Evolutionary conservation across 2,888 invertebrate species (phyloP).

Genomic region (Cabera pusaria): DNA sequence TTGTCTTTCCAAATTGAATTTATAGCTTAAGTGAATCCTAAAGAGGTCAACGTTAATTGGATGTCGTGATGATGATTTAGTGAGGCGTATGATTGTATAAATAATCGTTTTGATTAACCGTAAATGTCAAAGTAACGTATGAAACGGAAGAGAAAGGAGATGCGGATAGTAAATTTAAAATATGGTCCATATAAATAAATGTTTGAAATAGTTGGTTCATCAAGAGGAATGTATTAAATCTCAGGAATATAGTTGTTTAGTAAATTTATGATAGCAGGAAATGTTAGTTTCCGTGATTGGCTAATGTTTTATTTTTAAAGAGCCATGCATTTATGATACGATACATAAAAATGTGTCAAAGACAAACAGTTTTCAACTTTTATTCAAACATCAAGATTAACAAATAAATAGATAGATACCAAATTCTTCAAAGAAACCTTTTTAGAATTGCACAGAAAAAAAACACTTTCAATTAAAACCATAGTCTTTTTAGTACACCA

Average conservation of each 20-base stretch:
- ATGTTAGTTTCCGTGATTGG: not conserved
- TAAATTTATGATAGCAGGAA: conserved; percentile 6
- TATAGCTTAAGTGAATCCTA: conserved; percentile 18
- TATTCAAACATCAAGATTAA: no score
- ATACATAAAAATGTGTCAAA: no score
- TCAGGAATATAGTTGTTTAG: not conserved
- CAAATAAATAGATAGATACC: no score
- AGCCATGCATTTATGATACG: no score
- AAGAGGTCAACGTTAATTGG: conserved; percentile 33
- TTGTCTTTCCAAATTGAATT: conserved; percentile 23
- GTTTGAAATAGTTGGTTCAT: not conserved
- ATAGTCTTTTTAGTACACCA: conserved; percentile 24
- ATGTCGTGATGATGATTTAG: conserved; percentile 32
- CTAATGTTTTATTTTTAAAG: not conserved
- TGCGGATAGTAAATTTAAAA: conserved; percentile 8
- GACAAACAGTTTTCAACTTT: no score
- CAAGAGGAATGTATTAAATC: conserved; percentile 5
- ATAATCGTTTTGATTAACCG: conserved; percentile 42
- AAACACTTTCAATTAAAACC: conserved; percentile 18
- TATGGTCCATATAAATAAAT: conserved; percentile 3
- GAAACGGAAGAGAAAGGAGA: conserved; percentile 21
- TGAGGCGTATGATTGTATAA: conserved; percentile 37
- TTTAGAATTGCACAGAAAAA: conserved; percentile 22
- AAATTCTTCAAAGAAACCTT: not conserved
- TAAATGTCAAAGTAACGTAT: conserved; percentile 31